phyloP scores from a whole-genome alignment of 1,140 invertebrate species.

The Acromyrmex charruanus region DNA sequence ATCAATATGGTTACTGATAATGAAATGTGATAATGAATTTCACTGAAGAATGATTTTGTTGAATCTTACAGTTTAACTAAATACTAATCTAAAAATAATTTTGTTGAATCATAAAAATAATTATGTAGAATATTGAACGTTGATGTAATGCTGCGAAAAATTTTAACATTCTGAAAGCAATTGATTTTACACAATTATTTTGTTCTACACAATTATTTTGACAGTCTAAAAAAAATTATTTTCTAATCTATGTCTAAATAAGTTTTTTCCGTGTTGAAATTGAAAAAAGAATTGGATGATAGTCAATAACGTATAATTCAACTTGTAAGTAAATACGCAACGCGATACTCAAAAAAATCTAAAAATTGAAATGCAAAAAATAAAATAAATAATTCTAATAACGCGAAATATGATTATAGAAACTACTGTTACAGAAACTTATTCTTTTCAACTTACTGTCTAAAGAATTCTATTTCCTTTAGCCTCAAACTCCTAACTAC shows the following conservation, averaged over 20 bases:
- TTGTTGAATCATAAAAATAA: no score
- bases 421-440: no score
- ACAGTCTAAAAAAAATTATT: no score
- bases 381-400: conserved; percentile 8
- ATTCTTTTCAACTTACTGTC: background rate
- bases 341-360: background rate
- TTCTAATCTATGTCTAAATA: no score
- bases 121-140: no score
- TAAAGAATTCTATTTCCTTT: background rate
- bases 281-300: background rate
- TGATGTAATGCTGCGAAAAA: no score
- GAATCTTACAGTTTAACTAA: no score
- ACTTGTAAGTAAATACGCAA: background rate
- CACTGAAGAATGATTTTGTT: no score
- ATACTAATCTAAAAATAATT: no score
- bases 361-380: background rate
- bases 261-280: background rate
- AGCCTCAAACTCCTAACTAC: background rate
- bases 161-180: no score
- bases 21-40: background rate
- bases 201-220: no score
- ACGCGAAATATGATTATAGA: background rate
- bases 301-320: background rate
- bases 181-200: no score
- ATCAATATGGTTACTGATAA: background rate